phyloP scores from a whole-genome alignment of 2,113 vertebrate species.

The Apodemus speciosus region DNA sequence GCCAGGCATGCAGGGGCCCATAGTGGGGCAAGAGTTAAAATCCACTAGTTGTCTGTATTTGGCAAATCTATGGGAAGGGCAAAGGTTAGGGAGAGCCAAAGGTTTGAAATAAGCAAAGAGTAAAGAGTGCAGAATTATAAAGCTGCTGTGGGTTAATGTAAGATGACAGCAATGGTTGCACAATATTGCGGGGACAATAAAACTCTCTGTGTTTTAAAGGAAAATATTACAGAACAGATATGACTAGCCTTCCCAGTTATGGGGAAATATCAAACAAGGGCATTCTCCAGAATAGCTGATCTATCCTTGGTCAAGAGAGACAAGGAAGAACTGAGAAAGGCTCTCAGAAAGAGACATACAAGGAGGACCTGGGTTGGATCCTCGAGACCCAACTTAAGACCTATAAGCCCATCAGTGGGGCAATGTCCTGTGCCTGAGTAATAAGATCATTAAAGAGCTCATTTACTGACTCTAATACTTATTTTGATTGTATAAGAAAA shows the following conservation, averaged over 20 bases:
- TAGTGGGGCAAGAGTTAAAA: background rate
- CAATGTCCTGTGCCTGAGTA: background rate
- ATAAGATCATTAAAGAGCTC: background rate
- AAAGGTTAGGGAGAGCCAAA: background rate
- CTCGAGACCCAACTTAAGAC: background rate
- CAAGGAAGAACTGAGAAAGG: background rate
- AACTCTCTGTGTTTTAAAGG: too few species aligned
- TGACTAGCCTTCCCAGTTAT: background rate
- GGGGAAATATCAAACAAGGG: background rate
- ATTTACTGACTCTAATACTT: background rate
- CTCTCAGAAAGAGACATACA: background rate
- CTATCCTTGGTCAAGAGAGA: background rate
- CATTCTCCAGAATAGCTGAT: background rate
- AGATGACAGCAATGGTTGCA: background rate
- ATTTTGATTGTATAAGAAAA: background rate
- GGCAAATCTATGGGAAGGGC: background rate
- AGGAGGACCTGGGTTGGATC: background rate
- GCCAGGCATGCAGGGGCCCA: background rate
- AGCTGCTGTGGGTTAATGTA: background rate
- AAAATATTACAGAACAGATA: background rate
- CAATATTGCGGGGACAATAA: too few species aligned
- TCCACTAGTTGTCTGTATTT: background rate
- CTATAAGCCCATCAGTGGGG: background rate
- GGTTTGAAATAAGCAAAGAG: background rate
- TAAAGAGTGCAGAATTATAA: background rate